Evolutionary conservation across 2,113 vertebrate genomes (phyloP), one percentile per base, ranked within the genome.

Genomic region (Ariopsis seemanni): DNA sequence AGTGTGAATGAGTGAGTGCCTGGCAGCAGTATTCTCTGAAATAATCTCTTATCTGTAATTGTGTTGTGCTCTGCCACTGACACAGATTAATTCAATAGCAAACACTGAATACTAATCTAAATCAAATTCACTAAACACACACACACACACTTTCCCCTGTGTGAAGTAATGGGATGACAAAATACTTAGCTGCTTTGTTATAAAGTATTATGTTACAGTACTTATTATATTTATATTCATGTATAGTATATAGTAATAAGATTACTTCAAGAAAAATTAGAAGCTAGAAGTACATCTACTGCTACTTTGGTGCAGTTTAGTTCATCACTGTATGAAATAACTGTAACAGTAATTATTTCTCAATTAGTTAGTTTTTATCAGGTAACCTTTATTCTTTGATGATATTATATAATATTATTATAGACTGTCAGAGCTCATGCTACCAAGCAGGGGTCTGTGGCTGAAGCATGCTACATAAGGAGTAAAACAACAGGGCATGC

Each of bases 71-170:
- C 82, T 83, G 57, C 87, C 82, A 83, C 50, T 79, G 74, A 82
- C 85, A 82, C 34, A 30, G 30, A 81, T 58, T 87, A 85, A 85
- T 89, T 87, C 81, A 87, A 89, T 69, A 63, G 27, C 67, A 81
- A 84, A 81, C 82, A 87, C 20, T 65, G 82, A 87, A 87, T 89
- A 85, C 55, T 89, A 87, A 87, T 87, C 65, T 67, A 60, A 87
- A 87, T 87, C 65, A 75, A 60, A 82, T 80, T 77, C 69, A 77
- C 75, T 81, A 53, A 77, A 77, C 5, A 77, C 74, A 87, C 48
- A 77, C 74, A 53, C 74, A 53, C 74, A 53, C 71, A 87, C 65
- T 27, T 42, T 67, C 27, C 71, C 82, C 48, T 78, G 27, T 34
- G 48, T 78, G 27, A 84, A 58, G 27, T 48, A 75, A 58, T 62